These are phyloP conservation scores for Drosophila kanekoi DNA, from an alignment of 2,888 invertebrate genomes.

Conservation along the genomic window DNA sequence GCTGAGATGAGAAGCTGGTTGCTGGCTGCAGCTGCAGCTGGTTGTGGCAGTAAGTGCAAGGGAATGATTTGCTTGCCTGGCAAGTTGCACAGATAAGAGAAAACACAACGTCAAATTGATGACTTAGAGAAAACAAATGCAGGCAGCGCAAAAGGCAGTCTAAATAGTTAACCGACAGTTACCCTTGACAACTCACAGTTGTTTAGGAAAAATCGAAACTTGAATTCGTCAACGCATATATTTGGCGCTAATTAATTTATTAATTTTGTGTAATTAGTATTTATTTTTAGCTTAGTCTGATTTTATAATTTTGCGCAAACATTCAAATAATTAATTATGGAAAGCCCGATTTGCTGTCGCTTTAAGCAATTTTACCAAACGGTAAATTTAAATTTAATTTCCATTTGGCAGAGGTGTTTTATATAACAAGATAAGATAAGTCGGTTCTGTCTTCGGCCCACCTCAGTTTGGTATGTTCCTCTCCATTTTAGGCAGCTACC, in stretches of 20 bases:
- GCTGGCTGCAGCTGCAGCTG: neutral
- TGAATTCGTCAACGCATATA: neutral
- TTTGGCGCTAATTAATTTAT: constrained; percentile 10
- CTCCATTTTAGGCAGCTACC: constrained; percentile 10
- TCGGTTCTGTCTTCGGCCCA: constrained; percentile 24
- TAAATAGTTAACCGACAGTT: constrained; percentile 10
- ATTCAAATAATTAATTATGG: constrained; percentile 7
- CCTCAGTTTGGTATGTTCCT: constrained; percentile 11
- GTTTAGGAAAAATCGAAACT: neutral
- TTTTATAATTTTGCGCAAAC: neutral
- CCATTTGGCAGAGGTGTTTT: constrained; percentile 47
- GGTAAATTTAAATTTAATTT: constrained; percentile 33
- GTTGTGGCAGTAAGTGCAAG: constrained; percentile 13
- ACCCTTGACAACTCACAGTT: constrained; percentile 7
- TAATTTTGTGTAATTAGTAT: constrained; percentile 3
- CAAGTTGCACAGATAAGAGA: constrained; percentile 22
- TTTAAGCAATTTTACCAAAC: constrained; percentile 14
- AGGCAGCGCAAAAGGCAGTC: constrained; percentile 12
- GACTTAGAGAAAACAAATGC: constrained; percentile 37
- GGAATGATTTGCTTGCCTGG: constrained; percentile 25
- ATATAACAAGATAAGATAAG: constrained; percentile 55
- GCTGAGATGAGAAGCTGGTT: constrained; percentile 12
- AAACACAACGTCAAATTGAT: constrained; percentile 30
- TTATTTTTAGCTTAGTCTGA: neutral
- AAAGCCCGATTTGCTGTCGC: constrained; percentile 5